Percentiles rank a stretch among this genome's conserved stretches.
phyloP scores from a whole-genome alignment of 2,797 vertebrate genomes.

The Phrynocephalus guinanensis region DNA sequence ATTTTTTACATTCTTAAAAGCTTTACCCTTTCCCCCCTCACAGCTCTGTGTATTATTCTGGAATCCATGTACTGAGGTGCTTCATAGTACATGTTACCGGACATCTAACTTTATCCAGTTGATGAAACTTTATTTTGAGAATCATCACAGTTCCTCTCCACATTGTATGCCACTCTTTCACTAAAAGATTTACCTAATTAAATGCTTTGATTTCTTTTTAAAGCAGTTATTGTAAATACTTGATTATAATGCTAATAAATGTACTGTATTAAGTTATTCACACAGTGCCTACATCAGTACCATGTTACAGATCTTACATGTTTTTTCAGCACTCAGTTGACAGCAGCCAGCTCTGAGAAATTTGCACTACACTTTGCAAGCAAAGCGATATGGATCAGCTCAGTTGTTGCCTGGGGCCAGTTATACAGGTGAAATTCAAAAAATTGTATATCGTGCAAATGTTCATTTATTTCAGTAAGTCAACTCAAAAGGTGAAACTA shows the following conservation, averaged over 20 bases:
- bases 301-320: neutral
- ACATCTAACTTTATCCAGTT: constrained; percentile 69
- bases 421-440: too few species aligned
- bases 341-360: too few species aligned
- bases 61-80: constrained; percentile 89
- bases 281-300: neutral
- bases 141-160: neutral
- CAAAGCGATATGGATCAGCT: too few species aligned
- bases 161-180: neutral
- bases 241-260: neutral
- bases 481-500: too few species aligned
- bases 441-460: too few species aligned
- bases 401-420: too few species aligned
- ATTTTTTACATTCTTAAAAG: constrained; percentile 1
- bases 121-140: constrained; percentile 30
- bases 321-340: neutral
- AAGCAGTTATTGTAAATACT: constrained; percentile 33
- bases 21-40: constrained; percentile 46
- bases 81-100: constrained; percentile 89
- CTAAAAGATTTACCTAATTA: constrained; percentile 39
- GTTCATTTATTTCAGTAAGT: too few species aligned
- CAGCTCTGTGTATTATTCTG: constrained; percentile 86
- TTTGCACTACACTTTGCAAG: too few species aligned
- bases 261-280: neutral
- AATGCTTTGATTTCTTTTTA: neutral